phyloP scores from a whole-genome alignment of 2,797 vertebrate species.

The Micrastur ruficollis region DNA sequence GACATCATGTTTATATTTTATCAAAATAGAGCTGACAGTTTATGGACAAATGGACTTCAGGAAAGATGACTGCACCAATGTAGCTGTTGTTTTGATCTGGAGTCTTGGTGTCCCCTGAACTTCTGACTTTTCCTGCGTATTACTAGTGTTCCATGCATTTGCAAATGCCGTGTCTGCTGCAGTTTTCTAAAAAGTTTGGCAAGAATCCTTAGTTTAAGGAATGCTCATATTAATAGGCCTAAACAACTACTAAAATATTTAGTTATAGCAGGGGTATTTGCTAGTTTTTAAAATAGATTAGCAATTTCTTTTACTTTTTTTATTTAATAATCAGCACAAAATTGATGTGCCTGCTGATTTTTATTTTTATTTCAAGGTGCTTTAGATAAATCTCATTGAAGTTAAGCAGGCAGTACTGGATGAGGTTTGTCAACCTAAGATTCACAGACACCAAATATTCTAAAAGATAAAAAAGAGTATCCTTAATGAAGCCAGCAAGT shows the following conservation, averaged over 20 bases:
- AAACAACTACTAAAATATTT: background rate
- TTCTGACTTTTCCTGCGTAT: background rate
- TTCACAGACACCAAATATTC: background rate
- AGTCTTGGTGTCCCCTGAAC: background rate
- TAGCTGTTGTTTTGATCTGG: background rate
- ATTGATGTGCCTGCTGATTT: background rate
- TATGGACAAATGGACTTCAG: background rate
- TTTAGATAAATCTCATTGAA: background rate
- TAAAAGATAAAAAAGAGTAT: background rate
- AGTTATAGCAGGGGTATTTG: background rate
- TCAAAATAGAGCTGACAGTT: background rate
- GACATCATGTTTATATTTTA: background rate
- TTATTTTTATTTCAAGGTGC: background rate
- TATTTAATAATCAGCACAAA: background rate
- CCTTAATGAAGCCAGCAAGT: background rate
- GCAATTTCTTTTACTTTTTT: background rate
- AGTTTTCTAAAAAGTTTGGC: background rate
- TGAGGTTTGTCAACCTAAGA: background rate
- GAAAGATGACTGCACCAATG: background rate
- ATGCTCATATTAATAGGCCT: background rate
- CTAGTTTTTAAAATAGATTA: background rate
- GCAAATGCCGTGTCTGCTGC: background rate
- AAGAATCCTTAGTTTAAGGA: background rate
- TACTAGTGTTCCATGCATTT: background rate
- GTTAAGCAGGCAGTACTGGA: background rate